A percentile compares a stretch with the other conserved stretches of the same genome.
Conservation (phyloP, 2,888 invertebrate species). For the Slavum lentiscoides region DNA sequence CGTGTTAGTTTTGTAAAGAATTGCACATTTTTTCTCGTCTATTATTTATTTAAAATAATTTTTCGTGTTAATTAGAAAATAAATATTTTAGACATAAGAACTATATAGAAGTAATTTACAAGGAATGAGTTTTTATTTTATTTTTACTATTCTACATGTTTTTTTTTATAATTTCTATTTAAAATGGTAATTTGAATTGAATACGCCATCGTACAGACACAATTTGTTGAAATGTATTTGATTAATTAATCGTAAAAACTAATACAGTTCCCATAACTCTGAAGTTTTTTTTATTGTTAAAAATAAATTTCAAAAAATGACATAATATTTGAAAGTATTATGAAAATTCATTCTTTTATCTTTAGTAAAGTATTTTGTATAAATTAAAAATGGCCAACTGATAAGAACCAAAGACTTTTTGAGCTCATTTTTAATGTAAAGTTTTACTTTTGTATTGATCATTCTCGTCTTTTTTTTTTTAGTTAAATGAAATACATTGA, state of each 20-base stretch:
- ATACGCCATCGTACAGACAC: no score
- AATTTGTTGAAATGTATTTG: no score
- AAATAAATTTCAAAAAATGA: not conserved
- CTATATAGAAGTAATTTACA: not conserved
- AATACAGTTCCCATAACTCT: not conserved
- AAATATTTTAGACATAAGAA: not conserved
- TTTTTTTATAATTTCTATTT: not conserved
- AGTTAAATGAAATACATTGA: no score
- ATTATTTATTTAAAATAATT: not conserved
- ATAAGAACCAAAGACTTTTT: not conserved
- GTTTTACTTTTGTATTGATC: no score
- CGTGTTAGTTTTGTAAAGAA: not conserved
- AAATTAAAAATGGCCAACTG: constrained; percentile 5
- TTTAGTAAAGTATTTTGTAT: not conserved
- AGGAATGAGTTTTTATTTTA: constrained; percentile 4
- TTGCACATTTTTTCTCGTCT: not conserved
- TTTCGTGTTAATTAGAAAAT: constrained; percentile 1
- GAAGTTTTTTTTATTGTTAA: not conserved
- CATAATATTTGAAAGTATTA: not conserved
- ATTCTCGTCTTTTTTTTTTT: no score
- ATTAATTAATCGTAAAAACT: no score
- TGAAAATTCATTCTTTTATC: constrained; percentile 16
- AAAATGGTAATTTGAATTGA: no score
- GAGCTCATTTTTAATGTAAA: not conserved
- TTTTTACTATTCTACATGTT: no score